Evolutionary conservation across 2,888 invertebrate genomes (phyloP).

Genomic region (Schizotus pectinicornis): DNA sequence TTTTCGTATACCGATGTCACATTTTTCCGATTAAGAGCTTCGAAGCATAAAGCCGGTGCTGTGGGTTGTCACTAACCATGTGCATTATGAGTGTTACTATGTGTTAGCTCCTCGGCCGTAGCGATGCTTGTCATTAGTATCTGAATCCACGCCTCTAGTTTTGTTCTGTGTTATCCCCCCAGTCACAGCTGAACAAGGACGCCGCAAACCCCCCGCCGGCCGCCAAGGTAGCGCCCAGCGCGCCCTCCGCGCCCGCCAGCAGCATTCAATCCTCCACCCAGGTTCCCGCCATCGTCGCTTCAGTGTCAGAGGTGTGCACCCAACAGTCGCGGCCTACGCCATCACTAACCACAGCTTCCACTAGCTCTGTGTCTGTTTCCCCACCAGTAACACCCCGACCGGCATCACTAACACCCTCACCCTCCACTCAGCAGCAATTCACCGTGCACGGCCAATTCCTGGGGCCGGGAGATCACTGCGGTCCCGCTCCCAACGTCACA

Average conservation of each 20-base stretch:
- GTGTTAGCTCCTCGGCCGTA: constrained; percentile 20
- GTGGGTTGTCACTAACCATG: constrained; percentile 46
- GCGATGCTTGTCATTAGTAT: constrained; percentile 16
- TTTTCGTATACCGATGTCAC: background rate
- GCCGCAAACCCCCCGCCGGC: constrained; percentile 57
- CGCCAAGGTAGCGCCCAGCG: constrained; percentile 36
- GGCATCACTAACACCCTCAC: constrained; percentile 44
- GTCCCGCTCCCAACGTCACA: constrained; percentile 73
- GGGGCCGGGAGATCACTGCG: constrained; percentile 61
- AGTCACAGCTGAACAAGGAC: constrained; percentile 67
- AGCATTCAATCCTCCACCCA: constrained; percentile 34
- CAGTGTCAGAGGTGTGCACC: constrained; percentile 59
- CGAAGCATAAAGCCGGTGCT: constrained; percentile 14
- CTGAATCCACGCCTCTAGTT: constrained; percentile 10
- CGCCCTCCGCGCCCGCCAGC: constrained; percentile 39
- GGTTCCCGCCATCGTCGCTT: constrained; percentile 42
- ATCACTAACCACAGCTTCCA: constrained; percentile 53
- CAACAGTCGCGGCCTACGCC: constrained; percentile 48
- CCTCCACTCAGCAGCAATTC: constrained; percentile 57
- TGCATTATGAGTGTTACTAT: constrained; percentile 35
- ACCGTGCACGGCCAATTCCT: constrained; percentile 58
- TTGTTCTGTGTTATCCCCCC: constrained; percentile 46
- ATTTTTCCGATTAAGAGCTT: background rate
- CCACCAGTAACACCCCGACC: constrained; percentile 36
- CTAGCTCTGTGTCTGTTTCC: constrained; percentile 51